A percentile compares a stretch with the other conserved stretches of the same genome.
phyloP scores from a whole-genome alignment of 1,140 invertebrate species.

The Spodoptera litura region DNA sequence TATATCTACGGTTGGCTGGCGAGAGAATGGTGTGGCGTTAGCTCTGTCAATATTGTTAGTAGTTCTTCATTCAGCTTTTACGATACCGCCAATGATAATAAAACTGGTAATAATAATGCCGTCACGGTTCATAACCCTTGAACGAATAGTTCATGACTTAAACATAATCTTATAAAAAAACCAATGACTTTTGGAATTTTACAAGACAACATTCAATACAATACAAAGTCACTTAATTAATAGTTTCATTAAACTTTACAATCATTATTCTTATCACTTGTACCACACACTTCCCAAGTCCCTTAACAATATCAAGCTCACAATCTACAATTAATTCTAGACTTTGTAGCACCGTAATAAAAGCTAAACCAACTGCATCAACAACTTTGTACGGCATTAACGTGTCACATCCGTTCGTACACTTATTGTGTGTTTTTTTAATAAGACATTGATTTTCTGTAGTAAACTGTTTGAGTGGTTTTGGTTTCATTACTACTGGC shows the following conservation, averaged over 20 bases:
- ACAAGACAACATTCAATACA: too few species aligned
- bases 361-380: conserved; percentile 45
- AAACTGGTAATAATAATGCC: too few species aligned
- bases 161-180: too few species aligned
- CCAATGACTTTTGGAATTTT: too few species aligned
- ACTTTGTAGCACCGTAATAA: conserved; percentile 62
- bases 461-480: conserved; percentile 2
- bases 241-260: neutral
- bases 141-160: too few species aligned
- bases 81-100: too few species aligned
- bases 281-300: conserved; percentile 37
- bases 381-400: conserved; percentile 43
- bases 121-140: too few species aligned
- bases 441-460: conserved; percentile 67
- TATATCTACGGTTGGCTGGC: too few species aligned
- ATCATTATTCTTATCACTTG: conserved; percentile 36
- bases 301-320: conserved; percentile 25
- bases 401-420: conserved; percentile 60
- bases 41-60: too few species aligned
- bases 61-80: too few species aligned
- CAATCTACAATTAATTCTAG: conserved; percentile 52
- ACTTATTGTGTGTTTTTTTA: conserved; percentile 64
- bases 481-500: conserved; percentile 8
- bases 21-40: too few species aligned
- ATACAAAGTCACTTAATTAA: neutral